Evolutionary conservation across 2,888 invertebrate species (phyloP), one percentile per base, ranked within the genome.

Genomic region (Napeogenes sylphis): DNA sequence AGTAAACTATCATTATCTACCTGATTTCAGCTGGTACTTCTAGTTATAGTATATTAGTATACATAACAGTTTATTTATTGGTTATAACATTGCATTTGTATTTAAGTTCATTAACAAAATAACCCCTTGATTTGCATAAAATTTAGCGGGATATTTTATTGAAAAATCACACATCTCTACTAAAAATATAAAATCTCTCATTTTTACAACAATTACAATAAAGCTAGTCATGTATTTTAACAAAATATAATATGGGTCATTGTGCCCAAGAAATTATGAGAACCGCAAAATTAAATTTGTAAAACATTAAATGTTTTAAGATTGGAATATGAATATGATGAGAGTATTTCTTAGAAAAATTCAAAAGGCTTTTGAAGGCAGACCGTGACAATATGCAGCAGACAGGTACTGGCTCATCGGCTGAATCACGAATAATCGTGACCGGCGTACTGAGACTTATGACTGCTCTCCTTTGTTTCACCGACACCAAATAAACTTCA

Each of bases 381-480:
- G 6, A 30, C 30, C 51, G 51, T 51, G 51, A 51, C 51, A 51
- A 30, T 47, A 47, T 51, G 51, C 51, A 12, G 21, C 30, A 32
- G 64, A 55, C 57, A 64, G 59, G 59, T 67, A 67, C 68, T 59
- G 64, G 57, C 62, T 65, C 67, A 65, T 67, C 68, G 61, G 62
- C 59, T 68, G 69, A 69, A 66, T 69, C 69, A 68, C 68, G 61
- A 64, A 12, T 62, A 71, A 64, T 66, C 71, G 70, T 71, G 71
- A 71, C 70, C 65, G 59, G 67, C 61, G 65, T 69, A 67, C 65
- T 68, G 69, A 68, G 63, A 64, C 53, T 61, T 64, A 63, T 68
- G 62, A 68, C 65, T 61, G 58, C 63, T 68, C 63, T 67, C 68
- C 67, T 67, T 70, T 67, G 68, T 66, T 68, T 30, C 51, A 51